These are phyloP conservation scores for Hybos culiciformis DNA, from an alignment of 2,888 invertebrate species.

Conservation along the genomic window DNA sequence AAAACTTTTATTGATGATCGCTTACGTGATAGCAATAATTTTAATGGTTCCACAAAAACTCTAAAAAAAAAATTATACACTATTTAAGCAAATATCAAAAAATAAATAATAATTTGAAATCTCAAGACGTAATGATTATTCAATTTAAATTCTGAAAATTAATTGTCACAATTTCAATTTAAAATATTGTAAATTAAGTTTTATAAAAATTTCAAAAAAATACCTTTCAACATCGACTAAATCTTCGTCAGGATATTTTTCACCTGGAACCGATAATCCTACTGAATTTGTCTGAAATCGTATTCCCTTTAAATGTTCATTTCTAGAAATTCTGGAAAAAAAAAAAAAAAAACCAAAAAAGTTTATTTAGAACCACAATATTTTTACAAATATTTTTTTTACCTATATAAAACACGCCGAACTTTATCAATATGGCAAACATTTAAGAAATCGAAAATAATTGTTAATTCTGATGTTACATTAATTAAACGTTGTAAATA, in stretches of 20 bases:
- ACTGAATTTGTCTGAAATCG: constrained; percentile 33
- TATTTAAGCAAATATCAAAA: constrained; percentile 2
- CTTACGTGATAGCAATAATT: constrained; percentile 29
- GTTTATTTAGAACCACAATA: background rate
- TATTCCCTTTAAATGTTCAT: constrained; percentile 29
- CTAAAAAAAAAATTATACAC: constrained; percentile 16
- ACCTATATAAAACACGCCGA: constrained; percentile 31
- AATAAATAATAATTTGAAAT: background rate
- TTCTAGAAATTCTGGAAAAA: constrained; percentile 26
- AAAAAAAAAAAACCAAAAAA: background rate
- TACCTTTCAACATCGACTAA: constrained; percentile 33
- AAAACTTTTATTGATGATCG: constrained; percentile 26
- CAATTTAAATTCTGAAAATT: background rate
- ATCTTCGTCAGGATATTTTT: constrained; percentile 25
- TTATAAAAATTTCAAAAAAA: constrained; percentile 8
- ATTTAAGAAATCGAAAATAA: constrained; percentile 31
- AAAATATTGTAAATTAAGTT: background rate
- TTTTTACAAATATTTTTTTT: constrained; percentile 12
- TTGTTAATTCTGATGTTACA: constrained; percentile 29
- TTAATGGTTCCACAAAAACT: constrained; percentile 32
- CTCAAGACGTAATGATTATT: background rate
- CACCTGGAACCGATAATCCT: constrained; percentile 26
- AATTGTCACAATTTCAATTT: background rate
- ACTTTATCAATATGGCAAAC: constrained; percentile 32
- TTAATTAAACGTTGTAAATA: constrained; percentile 29